These are phyloP conservation scores for Mormyrops attenuatus DNA, from an alignment of 2,797 vertebrate genomes.

Conservation along the genomic window DNA sequence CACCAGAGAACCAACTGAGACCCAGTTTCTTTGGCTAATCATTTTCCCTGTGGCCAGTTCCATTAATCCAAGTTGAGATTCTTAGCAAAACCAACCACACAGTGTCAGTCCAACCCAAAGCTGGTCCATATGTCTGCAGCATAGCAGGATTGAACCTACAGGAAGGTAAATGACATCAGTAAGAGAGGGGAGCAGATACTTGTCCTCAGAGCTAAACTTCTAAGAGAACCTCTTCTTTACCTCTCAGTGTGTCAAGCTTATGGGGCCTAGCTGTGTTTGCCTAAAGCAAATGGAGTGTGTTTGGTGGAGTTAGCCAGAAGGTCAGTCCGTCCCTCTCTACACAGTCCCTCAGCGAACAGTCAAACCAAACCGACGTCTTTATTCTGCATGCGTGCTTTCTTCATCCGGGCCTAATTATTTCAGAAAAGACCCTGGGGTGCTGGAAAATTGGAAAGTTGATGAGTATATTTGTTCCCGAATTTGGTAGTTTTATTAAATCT, in stretches of 20 bases:
- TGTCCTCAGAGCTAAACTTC: background rate
- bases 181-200: background rate
- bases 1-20: background rate
- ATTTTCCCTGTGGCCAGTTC: background rate
- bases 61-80: background rate
- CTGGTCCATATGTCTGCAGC: background rate
- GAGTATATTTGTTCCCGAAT: background rate
- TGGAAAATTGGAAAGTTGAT: background rate
- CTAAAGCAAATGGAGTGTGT: constrained; percentile 1
- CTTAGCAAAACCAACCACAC: background rate
- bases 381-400: background rate
- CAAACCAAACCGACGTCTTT: background rate
- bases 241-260: constrained; percentile 11
- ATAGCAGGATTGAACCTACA: background rate
- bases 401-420: constrained; percentile 15
- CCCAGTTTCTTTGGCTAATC: background rate
- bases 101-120: background rate
- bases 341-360: background rate
- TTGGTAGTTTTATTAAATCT: constrained; percentile 15
- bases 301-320: background rate
- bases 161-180: background rate
- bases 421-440: background rate
- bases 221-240: constrained; percentile 3
- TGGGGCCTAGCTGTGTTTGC: constrained; percentile 7
- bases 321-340: background rate